Conservation (phyloP, 2,113 vertebrate genomes). For the Suncus etruscus region DNA sequence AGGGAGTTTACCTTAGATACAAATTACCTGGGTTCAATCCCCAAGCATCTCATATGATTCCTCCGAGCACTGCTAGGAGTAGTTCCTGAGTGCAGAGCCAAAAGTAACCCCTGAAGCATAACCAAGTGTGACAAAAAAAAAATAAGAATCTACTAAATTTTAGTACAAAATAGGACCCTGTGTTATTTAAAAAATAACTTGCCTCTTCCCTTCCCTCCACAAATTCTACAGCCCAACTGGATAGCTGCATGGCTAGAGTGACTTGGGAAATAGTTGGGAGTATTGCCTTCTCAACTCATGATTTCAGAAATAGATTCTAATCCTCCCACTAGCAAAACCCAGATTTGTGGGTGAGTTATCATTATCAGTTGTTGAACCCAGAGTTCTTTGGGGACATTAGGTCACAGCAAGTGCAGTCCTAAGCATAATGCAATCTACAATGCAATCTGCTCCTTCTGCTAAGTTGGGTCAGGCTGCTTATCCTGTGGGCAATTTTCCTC, state of each 20-base stretch:
- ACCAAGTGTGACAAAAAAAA: no score
- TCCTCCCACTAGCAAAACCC: background rate
- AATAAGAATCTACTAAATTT: background rate
- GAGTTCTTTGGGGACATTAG: background rate
- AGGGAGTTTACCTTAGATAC: no score
- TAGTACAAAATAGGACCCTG: conserved; percentile 14
- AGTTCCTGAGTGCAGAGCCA: no score
- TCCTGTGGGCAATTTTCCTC: background rate
- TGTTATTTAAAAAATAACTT: background rate
- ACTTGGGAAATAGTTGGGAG: conserved; percentile 6
- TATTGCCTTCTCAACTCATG: conserved; percentile 46
- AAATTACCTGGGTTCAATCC: no score
- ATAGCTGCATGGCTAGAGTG: background rate
- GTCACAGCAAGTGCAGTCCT: background rate
- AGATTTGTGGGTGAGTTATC: background rate
- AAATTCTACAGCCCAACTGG: background rate
- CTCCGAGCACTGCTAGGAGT: no score
- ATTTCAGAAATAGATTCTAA: conserved; percentile 46
- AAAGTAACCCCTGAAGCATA: no score
- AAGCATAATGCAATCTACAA: background rate
- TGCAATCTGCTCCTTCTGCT: background rate
- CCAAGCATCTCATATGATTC: no score
- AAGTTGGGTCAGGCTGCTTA: background rate
- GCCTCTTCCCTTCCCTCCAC: background rate
- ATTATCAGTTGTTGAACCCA: background rate